Evolutionary conservation across 2,113 vertebrate species (phyloP).

Genomic region (Gobius niger): DNA sequence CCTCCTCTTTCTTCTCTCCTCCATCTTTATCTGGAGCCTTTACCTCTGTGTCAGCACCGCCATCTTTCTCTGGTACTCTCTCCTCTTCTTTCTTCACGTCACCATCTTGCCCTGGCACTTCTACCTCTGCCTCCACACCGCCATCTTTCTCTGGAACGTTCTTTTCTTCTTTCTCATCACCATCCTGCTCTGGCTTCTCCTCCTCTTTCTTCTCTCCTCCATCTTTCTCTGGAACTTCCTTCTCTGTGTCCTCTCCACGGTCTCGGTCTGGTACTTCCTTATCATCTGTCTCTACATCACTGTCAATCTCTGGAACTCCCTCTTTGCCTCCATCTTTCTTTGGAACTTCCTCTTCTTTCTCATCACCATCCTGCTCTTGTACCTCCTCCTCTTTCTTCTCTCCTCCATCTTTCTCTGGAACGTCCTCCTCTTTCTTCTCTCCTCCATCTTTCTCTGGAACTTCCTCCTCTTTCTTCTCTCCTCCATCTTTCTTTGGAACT

Average conservation of each 20-base stretch:
- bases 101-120: background rate
- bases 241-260: background rate
- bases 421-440: conserved; percentile 35
- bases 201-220: background rate
- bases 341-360: conserved; percentile 25
- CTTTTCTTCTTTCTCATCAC: background rate
- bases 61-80: background rate
- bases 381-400: conserved; percentile 37
- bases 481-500: background rate
- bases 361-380: background rate
- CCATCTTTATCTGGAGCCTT: background rate
- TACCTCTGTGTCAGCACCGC: background rate
- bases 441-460: conserved; percentile 21
- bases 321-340: conserved; percentile 12
- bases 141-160: background rate
- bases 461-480: conserved; percentile 5
- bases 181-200: background rate
- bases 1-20: background rate
- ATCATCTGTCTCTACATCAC: background rate
- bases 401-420: conserved; percentile 3
- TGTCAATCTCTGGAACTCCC: background rate
- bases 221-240: background rate
- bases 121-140: background rate
- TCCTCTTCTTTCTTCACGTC: background rate
- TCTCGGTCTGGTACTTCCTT: background rate